Conservation (phyloP, 2,113 vertebrate genomes). For the Gobio gobio region DNA sequence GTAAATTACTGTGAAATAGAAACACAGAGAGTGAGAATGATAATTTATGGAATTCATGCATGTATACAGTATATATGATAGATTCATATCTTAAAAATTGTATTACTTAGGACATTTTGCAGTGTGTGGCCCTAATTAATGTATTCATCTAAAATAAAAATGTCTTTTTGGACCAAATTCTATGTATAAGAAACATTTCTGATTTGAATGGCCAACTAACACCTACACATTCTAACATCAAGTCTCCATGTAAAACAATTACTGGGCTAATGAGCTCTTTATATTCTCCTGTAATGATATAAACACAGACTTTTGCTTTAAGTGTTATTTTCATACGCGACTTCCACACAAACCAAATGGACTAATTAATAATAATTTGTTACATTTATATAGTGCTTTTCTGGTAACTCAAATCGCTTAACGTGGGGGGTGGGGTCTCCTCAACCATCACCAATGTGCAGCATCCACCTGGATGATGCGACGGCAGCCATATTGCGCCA, state of each 20-base stretch:
- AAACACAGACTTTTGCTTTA: neutral
- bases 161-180: neutral
- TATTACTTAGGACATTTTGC: too few relatives aligned
- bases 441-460: too few relatives aligned
- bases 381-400: too few relatives aligned
- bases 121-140: too few relatives aligned
- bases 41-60: too few relatives aligned
- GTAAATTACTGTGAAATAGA: constrained; percentile 37
- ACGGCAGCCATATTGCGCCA: too few relatives aligned
- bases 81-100: too few relatives aligned
- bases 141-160: neutral
- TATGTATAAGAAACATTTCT: neutral
- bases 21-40: neutral
- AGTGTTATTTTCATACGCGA: neutral
- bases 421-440: too few relatives aligned
- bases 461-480: too few relatives aligned
- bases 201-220: neutral
- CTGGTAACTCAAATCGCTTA: too few relatives aligned
- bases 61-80: too few relatives aligned
- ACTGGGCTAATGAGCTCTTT: neutral
- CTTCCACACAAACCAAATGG: neutral
- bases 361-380: too few relatives aligned
- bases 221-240: constrained; percentile 17
- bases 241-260: neutral
- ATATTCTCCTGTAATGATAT: neutral